Conservation (phyloP, 2,797 vertebrate genomes). For the Pseudopleuronectes americanus region DNA sequence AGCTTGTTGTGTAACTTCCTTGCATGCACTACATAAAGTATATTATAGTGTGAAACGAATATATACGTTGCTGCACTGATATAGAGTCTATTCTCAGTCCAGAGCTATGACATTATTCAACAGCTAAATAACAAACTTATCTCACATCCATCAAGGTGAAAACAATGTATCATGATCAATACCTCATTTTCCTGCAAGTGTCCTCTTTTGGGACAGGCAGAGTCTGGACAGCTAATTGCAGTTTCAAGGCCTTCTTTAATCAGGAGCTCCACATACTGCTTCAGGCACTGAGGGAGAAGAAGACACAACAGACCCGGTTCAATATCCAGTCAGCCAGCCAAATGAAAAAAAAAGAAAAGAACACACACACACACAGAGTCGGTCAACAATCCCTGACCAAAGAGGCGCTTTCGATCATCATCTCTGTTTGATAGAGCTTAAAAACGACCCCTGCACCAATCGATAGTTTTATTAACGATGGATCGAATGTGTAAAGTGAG, state of each 20-base stretch:
- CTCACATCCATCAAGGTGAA: background rate
- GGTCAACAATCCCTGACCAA: constrained; percentile 17
- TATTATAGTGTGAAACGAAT: background rate
- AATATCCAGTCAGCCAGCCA: constrained; percentile 15
- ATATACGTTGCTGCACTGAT: background rate
- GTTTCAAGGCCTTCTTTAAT: constrained; percentile 99
- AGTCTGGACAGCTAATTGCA: constrained; percentile 97
- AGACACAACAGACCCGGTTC: constrained; percentile 31
- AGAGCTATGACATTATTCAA: background rate
- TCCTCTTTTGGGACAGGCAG: constrained; percentile 94
- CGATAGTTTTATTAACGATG: background rate
- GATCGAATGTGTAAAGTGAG: background rate
- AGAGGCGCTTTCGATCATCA: background rate
- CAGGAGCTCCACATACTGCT: constrained; percentile 97
- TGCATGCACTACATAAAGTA: background rate
- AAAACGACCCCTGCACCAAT: background rate
- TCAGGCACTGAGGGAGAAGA: constrained; percentile 91
- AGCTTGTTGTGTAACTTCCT: background rate
- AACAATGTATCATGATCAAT: constrained; percentile 34
- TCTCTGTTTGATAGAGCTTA: background rate
- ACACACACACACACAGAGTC: constrained; percentile 6
- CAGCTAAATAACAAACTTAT: background rate
- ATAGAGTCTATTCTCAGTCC: background rate
- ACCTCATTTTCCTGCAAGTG: constrained; percentile 97
- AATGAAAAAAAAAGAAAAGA: background rate